Evolutionary conservation across 2,797 vertebrate genomes (phyloP), one percentile per base, ranked within the genome.

Genomic region (Ctenosaura bakeri): DNA sequence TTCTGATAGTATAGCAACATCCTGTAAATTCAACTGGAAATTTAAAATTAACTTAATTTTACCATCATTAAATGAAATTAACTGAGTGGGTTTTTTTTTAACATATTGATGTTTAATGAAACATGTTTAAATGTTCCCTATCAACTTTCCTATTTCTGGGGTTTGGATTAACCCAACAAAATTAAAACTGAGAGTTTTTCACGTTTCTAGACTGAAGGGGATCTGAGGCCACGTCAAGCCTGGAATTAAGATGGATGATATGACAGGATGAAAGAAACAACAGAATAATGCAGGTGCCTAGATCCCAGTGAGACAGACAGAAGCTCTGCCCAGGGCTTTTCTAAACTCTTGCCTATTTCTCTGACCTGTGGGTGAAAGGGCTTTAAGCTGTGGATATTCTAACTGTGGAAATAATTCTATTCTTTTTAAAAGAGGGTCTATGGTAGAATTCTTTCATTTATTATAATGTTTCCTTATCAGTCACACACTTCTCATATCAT

Each of bases 301-400:
- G n/a, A 52, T 66, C 59, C 29, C 54, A 46, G 78, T 14, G 22
- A 52, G 56, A 18, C 29, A 46, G 38, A 86, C 52, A 29, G 24
- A 14, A 35, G 46, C 59, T 87, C 50, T 54, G 38, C 56, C n/a
- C 54, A 18, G 38, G 52, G 6, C 69, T 74, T 84, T 85, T 85
- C 83, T n/a, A 35, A 85, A 85, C 52, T 76, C 50, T 35, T 86
- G 52, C 73, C n/a, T 71, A 56, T 56, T 38, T 54, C 52, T 74
- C 1, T 24, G 71, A 38, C 6, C 9, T 73, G 46, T 35, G 35
- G 20, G 74, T 56, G 56, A 74, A 52, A 56, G 38, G 20, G 38
- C 35, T 38, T 18, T 22, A 38, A 20, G 5, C 38, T 74, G n/a
- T 54, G 38, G n/a, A 85, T 64, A 86, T 86, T 38, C 50, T 52